Conservation (phyloP, 2,888 invertebrate species). For the Lysandra coridon region DNA sequence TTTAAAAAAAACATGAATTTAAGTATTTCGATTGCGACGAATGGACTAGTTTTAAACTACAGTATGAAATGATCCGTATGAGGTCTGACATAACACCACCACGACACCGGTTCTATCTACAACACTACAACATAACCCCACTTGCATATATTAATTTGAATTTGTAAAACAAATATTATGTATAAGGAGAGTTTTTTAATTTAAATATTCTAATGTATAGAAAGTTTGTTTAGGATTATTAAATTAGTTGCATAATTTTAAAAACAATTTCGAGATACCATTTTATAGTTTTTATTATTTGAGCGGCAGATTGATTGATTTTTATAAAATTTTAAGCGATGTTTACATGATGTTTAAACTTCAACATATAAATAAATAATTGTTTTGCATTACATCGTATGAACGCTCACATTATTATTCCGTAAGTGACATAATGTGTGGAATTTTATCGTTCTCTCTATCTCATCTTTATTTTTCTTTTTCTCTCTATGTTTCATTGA, state of each 20-base stretch:
- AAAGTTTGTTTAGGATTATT: constrained; percentile 5
- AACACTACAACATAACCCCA: not conserved
- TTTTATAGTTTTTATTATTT: not conserved
- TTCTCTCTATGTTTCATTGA: not conserved
- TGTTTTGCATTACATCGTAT: not conserved
- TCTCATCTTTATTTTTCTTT: not conserved
- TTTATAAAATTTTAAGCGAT: not conserved
- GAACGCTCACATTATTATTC: no score
- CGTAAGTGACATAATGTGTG: not conserved
- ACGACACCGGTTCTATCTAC: not conserved
- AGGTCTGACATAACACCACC: not conserved
- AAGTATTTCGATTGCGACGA: no score
- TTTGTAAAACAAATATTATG: constrained; percentile 34
- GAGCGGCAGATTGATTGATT: no score
- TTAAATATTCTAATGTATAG: constrained; percentile 17
- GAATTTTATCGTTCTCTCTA: not conserved
- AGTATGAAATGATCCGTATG: not conserved
- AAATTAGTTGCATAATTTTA: not conserved
- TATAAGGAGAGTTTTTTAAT: constrained; percentile 25
- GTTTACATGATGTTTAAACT: not conserved
- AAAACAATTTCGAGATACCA: not conserved
- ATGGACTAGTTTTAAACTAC: not conserved
- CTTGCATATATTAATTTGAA: constrained; percentile 31
- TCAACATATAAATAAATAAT: not conserved
- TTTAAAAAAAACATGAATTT: not conserved